Evolutionary conservation across 2,888 invertebrate genomes (phyloP).

Genomic region (Cheilosia variabilis): DNA sequence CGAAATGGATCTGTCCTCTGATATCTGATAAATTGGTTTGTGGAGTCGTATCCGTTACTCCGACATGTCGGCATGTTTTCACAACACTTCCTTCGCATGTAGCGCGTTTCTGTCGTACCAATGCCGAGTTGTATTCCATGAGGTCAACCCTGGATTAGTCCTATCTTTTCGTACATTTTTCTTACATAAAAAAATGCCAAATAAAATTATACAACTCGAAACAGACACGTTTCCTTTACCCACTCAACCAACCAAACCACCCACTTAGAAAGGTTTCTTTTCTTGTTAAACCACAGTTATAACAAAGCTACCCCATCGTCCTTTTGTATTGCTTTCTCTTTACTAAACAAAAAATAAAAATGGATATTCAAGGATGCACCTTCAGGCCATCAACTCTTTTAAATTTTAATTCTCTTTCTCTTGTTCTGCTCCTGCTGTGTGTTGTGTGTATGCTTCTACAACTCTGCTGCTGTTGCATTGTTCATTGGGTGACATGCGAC

Average conservation of each 20-base stretch:
- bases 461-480: constrained; percentile 49
- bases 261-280: background rate
- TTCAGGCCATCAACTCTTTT: constrained; percentile 65
- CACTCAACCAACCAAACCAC: background rate
- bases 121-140: too few relatives aligned
- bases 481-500: constrained; percentile 62
- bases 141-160: too few relatives aligned
- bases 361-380: constrained; percentile 62
- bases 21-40: too few relatives aligned
- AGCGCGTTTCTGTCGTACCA: too few relatives aligned
- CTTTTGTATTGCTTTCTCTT: constrained; percentile 19
- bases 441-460: background rate
- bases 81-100: too few relatives aligned
- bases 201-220: too few relatives aligned
- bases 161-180: too few relatives aligned
- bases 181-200: too few relatives aligned
- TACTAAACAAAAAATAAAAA: constrained; percentile 13
- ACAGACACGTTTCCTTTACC: too few relatives aligned
- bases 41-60: too few relatives aligned
- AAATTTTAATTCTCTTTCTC: constrained; percentile 53
- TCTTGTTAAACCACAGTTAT: constrained; percentile 14
- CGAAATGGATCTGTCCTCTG: too few relatives aligned
- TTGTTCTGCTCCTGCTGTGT: constrained; percentile 10
- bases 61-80: too few relatives aligned
- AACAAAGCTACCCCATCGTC: constrained; percentile 32